phyloP scores from a whole-genome alignment of 1,140 invertebrate genomes.

The Ruditapes philippinarum region DNA sequence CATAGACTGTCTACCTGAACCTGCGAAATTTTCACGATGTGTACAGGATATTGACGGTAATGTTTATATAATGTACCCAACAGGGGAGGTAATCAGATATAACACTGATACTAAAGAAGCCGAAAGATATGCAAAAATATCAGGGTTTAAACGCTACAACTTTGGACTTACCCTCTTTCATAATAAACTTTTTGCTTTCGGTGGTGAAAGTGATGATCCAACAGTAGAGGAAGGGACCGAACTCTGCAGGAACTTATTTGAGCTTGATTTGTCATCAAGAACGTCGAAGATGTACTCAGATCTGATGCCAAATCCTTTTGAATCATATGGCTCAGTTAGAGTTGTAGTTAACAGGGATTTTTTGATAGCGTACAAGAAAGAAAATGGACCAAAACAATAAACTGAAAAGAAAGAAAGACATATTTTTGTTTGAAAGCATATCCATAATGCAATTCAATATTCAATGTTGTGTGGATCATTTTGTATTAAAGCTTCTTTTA shows the following conservation, averaged over 20 bases:
- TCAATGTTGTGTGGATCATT: no score
- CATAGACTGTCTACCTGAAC: conserved; percentile 71
- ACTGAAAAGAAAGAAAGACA: no score
- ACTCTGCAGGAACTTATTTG: conserved; percentile 62
- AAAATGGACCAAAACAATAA: conserved; percentile 53
- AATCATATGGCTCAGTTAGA: conserved; percentile 64
- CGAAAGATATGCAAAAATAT: conserved; percentile 57
- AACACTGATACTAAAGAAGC: conserved; percentile 24
- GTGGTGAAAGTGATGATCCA: conserved; percentile 67
- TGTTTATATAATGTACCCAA: conserved; percentile 64
- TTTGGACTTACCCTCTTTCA: conserved; percentile 64
- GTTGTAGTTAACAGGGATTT: conserved; percentile 55
- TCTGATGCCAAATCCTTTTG: conserved; percentile 61
- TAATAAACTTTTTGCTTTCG: conserved; percentile 65
- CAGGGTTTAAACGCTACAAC: conserved; percentile 64
- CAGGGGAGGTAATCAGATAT: conserved; percentile 54
- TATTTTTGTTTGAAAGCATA: no score
- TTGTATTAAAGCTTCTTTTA: no score
- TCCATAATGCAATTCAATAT: no score
- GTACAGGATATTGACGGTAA: conserved; percentile 48
- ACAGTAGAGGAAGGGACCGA: conserved; percentile 67
- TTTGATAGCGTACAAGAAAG: conserved; percentile 53
- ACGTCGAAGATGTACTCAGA: conserved; percentile 60
- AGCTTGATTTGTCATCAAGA: conserved; percentile 40
- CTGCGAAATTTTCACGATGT: conserved; percentile 74